These are phyloP conservation scores for Dynastes grantii DNA, from an alignment of 2,888 invertebrate genomes.

Conservation along the genomic window DNA sequence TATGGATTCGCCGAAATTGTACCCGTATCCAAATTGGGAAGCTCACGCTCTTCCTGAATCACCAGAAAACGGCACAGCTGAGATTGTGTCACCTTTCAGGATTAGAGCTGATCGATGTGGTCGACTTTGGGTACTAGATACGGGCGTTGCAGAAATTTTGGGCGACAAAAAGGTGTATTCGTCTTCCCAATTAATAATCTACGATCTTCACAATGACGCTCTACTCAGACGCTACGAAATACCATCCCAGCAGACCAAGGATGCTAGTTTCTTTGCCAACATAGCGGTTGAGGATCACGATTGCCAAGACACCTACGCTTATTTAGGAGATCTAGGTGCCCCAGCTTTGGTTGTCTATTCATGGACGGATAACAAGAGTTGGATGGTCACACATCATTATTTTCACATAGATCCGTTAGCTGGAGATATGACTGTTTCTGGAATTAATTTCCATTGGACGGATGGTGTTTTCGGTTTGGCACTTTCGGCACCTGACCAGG, in stretches of 20 bases:
- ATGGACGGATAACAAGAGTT: constrained; percentile 80
- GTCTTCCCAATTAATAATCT: constrained; percentile 79
- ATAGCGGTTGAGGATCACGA: constrained; percentile 84
- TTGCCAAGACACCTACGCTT: constrained; percentile 82
- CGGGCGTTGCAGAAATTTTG: constrained; percentile 78
- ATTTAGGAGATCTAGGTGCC: constrained; percentile 80
- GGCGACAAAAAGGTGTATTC: constrained; percentile 71
- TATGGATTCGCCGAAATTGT: constrained; percentile 79
- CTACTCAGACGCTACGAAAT: constrained; percentile 79
- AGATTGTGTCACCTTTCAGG: constrained; percentile 83
- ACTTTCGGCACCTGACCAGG: constrained; percentile 76
- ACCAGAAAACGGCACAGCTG: constrained; percentile 73
- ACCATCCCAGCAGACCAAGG: constrained; percentile 77
- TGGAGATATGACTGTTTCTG: constrained; percentile 82
- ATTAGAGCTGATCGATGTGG: constrained; percentile 83
- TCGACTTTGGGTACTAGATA: constrained; percentile 86
- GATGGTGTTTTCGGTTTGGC: constrained; percentile 86
- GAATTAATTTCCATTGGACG: constrained; percentile 81
- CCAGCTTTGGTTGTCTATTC: constrained; percentile 85
- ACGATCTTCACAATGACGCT: constrained; percentile 81
- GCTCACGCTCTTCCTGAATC: constrained; percentile 76
- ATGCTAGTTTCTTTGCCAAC: constrained; percentile 82
- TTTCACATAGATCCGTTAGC: constrained; percentile 76
- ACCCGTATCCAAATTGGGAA: constrained; percentile 87
- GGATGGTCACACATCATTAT: constrained; percentile 80